phyloP scores from a whole-genome alignment of 2,113 vertebrate species.

The Lichenostomus cassidix region DNA sequence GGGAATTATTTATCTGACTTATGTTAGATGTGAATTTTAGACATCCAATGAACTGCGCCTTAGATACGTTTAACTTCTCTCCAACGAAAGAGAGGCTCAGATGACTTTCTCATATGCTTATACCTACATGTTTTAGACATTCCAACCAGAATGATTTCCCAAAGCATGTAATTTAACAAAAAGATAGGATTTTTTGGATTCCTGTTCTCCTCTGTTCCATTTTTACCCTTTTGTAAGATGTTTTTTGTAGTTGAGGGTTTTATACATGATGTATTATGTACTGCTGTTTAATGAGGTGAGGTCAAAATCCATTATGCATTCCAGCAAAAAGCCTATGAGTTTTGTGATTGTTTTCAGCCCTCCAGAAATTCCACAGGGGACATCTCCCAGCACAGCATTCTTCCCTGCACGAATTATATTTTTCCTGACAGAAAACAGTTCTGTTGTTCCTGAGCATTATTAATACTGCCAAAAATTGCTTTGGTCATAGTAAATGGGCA shows the following conservation, averaged over 20 bases:
- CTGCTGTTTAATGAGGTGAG: conserved; percentile 25
- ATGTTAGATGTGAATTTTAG: background rate
- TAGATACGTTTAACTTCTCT: background rate
- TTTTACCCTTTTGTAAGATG: background rate
- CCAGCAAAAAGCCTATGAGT: background rate
- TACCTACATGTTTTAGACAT: background rate
- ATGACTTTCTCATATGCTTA: background rate
- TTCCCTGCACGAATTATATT: background rate
- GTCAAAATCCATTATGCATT: conserved; percentile 23
- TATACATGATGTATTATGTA: background rate
- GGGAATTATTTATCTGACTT: background rate
- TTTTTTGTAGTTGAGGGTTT: background rate
- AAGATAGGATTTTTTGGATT: background rate
- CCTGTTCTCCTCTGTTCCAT: background rate
- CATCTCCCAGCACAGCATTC: background rate
- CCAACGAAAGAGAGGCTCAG: background rate
- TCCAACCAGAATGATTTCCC: background rate
- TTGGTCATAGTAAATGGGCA: background rate
- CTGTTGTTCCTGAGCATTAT: background rate
- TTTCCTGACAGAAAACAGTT: background rate
- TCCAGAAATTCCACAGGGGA: conserved; percentile 6
- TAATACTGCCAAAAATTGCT: background rate
- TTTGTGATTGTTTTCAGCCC: background rate
- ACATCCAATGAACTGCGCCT: background rate
- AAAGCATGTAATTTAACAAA: background rate